Base-by-base conservation (phyloP, 2,797 vertebrate genomes). In the Lacerta viridis region DNA sequence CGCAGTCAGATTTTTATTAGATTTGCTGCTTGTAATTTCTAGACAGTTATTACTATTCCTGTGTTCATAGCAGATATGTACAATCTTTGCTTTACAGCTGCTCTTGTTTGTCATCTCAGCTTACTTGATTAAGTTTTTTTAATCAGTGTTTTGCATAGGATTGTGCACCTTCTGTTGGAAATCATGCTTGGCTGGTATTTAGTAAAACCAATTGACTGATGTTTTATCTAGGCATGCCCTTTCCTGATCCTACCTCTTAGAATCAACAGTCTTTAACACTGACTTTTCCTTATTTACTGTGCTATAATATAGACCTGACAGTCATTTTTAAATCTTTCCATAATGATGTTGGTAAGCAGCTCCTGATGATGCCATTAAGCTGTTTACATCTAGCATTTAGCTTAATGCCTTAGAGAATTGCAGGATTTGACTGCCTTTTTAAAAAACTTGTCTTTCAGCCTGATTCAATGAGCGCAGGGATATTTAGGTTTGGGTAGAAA, bases 11-110 rank as follows among this genome's bases (percentile, higher is more conserved):
- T 91, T 92, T 91, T 93, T 18, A 86, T 90, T 87, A 89, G 89
- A 92, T 93, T 92, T 71, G 33, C 41, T 88, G 64, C 82, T 94
- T 93, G 59, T 23, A 66, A n/a, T 88, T 92, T 94, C 92, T 91
- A 81, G 87, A 91, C 90, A 93, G 87, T 93, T 93, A 89, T 39
- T 89, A 59, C 71, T 93, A 92, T 90, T 43, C 80, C 75, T 87
- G 83, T 93, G 92, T 90, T 81, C 90, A 85, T 84, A 94, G 91
- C 91, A 93, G 94, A 95, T 93, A 95, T 0, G 88, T 87, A 88
- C 93, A 94, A 96, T 95, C 94, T 95, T 95, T 90, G 75, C 89
- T 92, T 86, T 93, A 94, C 95, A 95, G 94, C 92, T 92, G 93
- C 85, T 93, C 91, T 93, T 90, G 87, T 93, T 94, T 95, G 94